Conservation (phyloP, 1,140 invertebrate species). For the Ceratina australensis region DNA sequence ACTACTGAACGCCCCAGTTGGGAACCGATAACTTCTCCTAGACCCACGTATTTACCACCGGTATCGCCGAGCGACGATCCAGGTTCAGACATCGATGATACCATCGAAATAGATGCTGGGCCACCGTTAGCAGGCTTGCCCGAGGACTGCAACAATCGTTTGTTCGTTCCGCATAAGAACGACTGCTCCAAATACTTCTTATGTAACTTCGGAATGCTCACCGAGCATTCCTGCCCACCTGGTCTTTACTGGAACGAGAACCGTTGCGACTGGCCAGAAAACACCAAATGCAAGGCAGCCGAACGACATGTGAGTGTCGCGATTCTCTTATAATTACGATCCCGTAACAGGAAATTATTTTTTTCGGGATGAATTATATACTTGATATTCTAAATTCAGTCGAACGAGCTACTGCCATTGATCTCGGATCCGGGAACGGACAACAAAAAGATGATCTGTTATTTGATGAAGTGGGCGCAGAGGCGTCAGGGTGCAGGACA, state of each 20-base stretch:
- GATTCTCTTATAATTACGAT: too few species aligned
- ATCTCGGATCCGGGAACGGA: slow-evolving; percentile 46
- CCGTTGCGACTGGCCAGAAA: slow-evolving; percentile 89
- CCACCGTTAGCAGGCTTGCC: slow-evolving; percentile 53
- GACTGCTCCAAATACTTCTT: slow-evolving; percentile 91
- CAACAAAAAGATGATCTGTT: slow-evolving; percentile 86
- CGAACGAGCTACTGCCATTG: slow-evolving; percentile 4
- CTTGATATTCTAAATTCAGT: slow-evolving; percentile 25
- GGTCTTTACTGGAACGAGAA: slow-evolving; percentile 89
- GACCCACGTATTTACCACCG: slow-evolving; percentile 53
- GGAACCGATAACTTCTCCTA: slow-evolving; percentile 45
- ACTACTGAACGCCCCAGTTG: slow-evolving; percentile 36
- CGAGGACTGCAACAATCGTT: slow-evolving; percentile 81
- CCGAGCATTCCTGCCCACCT: slow-evolving; percentile 84
- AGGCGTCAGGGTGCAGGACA: slow-evolving; percentile 89
- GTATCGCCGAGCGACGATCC: slow-evolving; percentile 17
- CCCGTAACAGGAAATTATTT: too few species aligned
- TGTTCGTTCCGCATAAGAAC: slow-evolving; percentile 82
- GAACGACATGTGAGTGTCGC: slow-evolving; percentile 26
- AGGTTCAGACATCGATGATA: slow-evolving; percentile 59
- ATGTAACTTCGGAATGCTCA: slow-evolving; percentile 86
- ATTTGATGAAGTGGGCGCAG: slow-evolving; percentile 92
- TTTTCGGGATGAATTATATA: too few species aligned
- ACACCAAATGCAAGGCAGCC: slow-evolving; percentile 80
- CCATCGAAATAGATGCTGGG: slow-evolving; percentile 67